Evolutionary conservation across 2,113 vertebrate genomes (phyloP).

Genomic region (Sigmodon hispidus): DNA sequence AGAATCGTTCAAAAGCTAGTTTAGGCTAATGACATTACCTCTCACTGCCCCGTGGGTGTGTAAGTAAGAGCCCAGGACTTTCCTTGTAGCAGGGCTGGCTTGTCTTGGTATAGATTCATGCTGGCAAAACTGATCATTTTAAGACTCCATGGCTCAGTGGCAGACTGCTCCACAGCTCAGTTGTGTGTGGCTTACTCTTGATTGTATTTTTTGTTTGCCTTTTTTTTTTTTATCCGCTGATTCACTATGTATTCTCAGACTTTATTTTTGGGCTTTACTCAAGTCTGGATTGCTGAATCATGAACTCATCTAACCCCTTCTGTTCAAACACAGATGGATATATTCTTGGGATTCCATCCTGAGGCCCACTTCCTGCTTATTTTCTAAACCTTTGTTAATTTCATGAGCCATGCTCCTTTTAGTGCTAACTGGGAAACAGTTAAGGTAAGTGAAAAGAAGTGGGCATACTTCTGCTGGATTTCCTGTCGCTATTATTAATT

Average conservation of each 20-base stretch:
- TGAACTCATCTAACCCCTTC: background rate
- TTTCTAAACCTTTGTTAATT: background rate
- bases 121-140: background rate
- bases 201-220: background rate
- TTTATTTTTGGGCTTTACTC: constrained; percentile 14
- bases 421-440: background rate
- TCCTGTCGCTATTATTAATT: background rate
- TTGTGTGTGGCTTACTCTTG: background rate
- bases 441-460: constrained; percentile 3
- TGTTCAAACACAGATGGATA: background rate
- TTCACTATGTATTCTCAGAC: background rate
- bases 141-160: background rate
- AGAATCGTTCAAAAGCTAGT: background rate
- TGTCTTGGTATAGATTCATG: background rate
- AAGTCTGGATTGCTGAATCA: background rate
- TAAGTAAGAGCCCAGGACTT: background rate
- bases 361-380: background rate
- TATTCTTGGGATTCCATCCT: background rate
- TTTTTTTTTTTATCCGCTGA: background rate
- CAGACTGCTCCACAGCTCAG: background rate
- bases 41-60: background rate
- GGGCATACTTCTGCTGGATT: constrained; percentile 3
- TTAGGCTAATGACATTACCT: background rate
- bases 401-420: background rate
- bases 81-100: background rate